Percentiles rank a stretch among this genome's conserved stretches.
phyloP scores from a whole-genome alignment of 1,140 invertebrate species.

The Drosophila bipectinata region DNA sequence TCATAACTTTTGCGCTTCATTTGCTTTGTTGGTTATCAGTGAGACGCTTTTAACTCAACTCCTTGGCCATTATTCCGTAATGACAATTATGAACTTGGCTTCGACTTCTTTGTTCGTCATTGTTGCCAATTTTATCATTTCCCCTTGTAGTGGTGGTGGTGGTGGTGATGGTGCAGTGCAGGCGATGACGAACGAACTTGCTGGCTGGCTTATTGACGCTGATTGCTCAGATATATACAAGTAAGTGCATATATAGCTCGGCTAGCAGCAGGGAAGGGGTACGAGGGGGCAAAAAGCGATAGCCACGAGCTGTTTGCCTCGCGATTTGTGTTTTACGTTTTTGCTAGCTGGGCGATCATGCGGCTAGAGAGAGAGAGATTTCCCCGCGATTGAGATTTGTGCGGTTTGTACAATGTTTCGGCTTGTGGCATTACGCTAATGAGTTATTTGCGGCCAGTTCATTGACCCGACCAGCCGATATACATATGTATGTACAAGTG shows the following conservation, averaged over 20 bases:
- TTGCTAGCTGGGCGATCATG: slow-evolving; percentile 26
- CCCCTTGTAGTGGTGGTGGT: slow-evolving; percentile 14
- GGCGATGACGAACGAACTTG: slow-evolving; percentile 17
- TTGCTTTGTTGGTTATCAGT: slow-evolving; percentile 2
- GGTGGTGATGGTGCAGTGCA: slow-evolving; percentile 4
- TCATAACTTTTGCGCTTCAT: slow-evolving; percentile 1
- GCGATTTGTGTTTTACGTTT: slow-evolving; percentile 28
- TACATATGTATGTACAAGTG: background rate
- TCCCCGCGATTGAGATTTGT: slow-evolving; percentile 18
- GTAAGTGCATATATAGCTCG: slow-evolving; percentile 19
- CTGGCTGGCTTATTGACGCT: slow-evolving; percentile 21
- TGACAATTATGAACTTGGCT: slow-evolving; percentile 33
- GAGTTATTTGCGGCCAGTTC: slow-evolving; percentile 43
- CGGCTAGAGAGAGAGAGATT: slow-evolving; percentile 34
- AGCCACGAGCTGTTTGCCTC: slow-evolving; percentile 46
- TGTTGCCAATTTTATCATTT: slow-evolving; percentile 53
- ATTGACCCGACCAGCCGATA: slow-evolving; percentile 17
- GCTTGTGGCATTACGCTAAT: slow-evolving; percentile 43
- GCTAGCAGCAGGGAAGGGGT: background rate
- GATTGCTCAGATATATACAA: slow-evolving; percentile 34
- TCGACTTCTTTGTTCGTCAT: slow-evolving; percentile 43
- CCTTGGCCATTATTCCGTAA: slow-evolving; percentile 26
- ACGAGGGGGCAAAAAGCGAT: slow-evolving; percentile 4
- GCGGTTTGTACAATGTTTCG: slow-evolving; percentile 17
- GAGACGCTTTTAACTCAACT: background rate